These are phyloP conservation scores for Pissodes strobi DNA, from an alignment of 1,140 invertebrate genomes.

Conservation along the genomic window DNA sequence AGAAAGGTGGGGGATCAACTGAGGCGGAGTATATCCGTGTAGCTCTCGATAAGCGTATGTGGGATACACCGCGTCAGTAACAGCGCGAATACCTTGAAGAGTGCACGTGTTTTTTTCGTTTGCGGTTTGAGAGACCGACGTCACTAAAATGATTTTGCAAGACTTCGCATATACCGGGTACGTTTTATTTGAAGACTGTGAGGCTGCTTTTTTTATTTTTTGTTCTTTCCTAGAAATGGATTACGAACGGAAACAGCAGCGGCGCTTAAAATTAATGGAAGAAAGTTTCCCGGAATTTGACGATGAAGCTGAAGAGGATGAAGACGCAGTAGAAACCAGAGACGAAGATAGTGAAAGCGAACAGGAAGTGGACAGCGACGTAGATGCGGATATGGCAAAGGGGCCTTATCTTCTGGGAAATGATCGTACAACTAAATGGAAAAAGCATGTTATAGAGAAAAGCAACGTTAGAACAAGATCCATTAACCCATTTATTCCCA, in stretches of 20 bases:
- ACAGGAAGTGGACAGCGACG: background rate
- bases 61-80: too few species aligned
- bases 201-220: background rate
- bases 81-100: too few species aligned
- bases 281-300: background rate
- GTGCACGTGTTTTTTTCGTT: background rate
- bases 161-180: too few species aligned
- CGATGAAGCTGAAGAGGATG: background rate
- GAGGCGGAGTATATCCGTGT: too few species aligned
- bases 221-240: conserved; percentile 1
- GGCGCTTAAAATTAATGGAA: background rate
- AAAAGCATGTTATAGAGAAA: background rate
- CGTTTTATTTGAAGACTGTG: too few species aligned
- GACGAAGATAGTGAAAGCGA: background rate
- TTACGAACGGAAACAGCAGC: background rate
- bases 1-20: too few species aligned
- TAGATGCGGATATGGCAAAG: background rate
- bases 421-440: background rate
- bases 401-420: background rate
- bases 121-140: background rate
- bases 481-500: too few species aligned
- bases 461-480: background rate
- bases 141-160: too few species aligned
- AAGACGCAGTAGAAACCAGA: background rate
- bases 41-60: too few species aligned